phyloP scores from a whole-genome alignment of 2,113 vertebrate species.

The Thymallus thymallus region DNA sequence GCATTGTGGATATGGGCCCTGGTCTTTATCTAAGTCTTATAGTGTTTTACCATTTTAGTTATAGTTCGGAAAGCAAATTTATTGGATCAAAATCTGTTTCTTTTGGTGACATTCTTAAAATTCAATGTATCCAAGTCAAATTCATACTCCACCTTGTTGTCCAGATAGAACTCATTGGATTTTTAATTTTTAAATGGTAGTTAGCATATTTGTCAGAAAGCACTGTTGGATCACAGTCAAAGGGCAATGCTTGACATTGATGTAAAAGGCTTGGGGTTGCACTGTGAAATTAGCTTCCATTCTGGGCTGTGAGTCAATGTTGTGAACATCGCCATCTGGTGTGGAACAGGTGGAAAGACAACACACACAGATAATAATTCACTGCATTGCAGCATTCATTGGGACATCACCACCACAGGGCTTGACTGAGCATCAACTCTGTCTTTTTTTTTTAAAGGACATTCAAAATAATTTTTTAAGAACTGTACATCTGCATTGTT shows the following conservation, averaged over 20 bases:
- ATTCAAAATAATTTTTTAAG: slow-evolving; percentile 11
- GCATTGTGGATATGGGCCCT: not conserved
- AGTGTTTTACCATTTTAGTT: slow-evolving; percentile 1
- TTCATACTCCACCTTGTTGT: not conserved
- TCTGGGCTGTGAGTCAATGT: not conserved
- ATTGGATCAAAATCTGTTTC: not conserved
- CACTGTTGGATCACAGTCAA: slow-evolving; percentile 9
- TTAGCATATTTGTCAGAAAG: not conserved
- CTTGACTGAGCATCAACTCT: slow-evolving; percentile 28
- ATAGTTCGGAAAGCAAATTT: not conserved
- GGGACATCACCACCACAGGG: slow-evolving; percentile 29
- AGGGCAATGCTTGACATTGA: slow-evolving; percentile 7
- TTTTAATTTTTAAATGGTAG: not conserved
- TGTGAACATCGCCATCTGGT: slow-evolving; percentile 67
- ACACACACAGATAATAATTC: slow-evolving; percentile 33
- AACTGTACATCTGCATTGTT: not conserved
- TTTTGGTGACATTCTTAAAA: not conserved
- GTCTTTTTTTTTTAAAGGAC: slow-evolving; percentile 10
- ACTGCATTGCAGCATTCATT: slow-evolving; percentile 73
- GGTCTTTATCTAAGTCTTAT: not conserved
- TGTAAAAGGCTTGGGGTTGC: slow-evolving; percentile 1
- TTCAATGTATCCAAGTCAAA: not conserved
- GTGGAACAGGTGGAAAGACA: slow-evolving; percentile 36
- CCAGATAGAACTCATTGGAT: not conserved
- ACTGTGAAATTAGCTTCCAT: slow-evolving; percentile 3